A percentile compares a stretch with the other conserved stretches of the same genome.
Conservation (phyloP, 2,888 invertebrate genomes). For the Melieria picta region DNA sequence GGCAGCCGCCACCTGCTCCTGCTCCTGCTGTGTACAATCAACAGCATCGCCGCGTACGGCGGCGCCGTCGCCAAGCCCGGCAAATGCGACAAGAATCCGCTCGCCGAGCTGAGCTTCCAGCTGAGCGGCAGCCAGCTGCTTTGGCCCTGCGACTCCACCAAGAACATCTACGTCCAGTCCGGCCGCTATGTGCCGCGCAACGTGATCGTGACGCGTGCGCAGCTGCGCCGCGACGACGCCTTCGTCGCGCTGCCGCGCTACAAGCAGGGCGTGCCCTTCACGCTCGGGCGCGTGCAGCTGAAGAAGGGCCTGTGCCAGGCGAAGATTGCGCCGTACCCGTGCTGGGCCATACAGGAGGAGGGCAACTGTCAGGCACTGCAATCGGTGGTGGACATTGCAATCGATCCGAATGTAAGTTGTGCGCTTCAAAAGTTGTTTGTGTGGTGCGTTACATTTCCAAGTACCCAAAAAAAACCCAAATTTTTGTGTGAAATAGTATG, state of each 20-base stretch:
- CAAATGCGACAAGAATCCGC: constrained; percentile 53
- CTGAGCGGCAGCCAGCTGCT: constrained; percentile 65
- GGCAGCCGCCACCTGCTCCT: not conserved
- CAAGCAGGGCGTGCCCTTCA: constrained; percentile 72
- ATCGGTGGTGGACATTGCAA: constrained; percentile 74
- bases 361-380: constrained; percentile 75
- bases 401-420: constrained; percentile 69
- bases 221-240: constrained; percentile 70
- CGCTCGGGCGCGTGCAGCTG: constrained; percentile 70
- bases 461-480: no score
- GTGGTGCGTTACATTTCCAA: no score
- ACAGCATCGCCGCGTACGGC: constrained; percentile 1
- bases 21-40: constrained; percentile 1
- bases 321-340: constrained; percentile 72
- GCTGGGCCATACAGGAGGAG: constrained; percentile 77
- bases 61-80: constrained; percentile 23
- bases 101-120: constrained; percentile 59
- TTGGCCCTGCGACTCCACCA: constrained; percentile 72
- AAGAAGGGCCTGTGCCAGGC: constrained; percentile 68
- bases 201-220: constrained; percentile 72
- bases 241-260: constrained; percentile 72
- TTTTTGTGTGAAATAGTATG: no score
- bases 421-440: no score
- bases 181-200: constrained; percentile 71
- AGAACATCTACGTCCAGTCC: constrained; percentile 69